phyloP scores from a whole-genome alignment of 2,888 invertebrate genomes.

The Ditylenchus weischeri region DNA sequence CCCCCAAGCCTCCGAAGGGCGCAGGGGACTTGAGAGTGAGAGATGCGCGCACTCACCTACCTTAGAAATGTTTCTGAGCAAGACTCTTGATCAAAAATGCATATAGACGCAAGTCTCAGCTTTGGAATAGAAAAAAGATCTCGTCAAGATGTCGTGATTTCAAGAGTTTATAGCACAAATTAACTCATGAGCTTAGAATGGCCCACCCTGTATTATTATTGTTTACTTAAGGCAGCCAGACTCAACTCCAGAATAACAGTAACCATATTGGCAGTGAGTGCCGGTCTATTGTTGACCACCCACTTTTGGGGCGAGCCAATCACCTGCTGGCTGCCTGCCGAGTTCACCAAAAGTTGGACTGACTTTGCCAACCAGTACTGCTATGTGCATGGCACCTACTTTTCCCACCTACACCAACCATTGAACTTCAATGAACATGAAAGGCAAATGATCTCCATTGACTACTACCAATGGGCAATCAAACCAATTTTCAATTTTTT shows the following conservation, averaged over 20 bases:
- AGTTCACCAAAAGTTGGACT: slow-evolving; percentile 52
- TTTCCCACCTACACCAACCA: slow-evolving; percentile 46
- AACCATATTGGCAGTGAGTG: slow-evolving; percentile 46
- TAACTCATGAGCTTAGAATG: too few species aligned
- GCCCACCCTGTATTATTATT: too few species aligned
- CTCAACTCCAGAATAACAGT: slow-evolving; percentile 53
- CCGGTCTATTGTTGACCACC: slow-evolving; percentile 49
- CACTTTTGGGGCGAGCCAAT: slow-evolving; percentile 42
- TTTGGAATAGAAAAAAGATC: too few species aligned
- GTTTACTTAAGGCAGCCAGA: slow-evolving; percentile 48
- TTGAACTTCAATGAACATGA: slow-evolving; percentile 45
- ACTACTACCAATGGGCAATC: slow-evolving; percentile 56
- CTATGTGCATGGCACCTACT: slow-evolving; percentile 58
- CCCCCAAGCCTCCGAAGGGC: too few species aligned
- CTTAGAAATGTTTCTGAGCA: too few species aligned
- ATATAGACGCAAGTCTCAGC: too few species aligned
- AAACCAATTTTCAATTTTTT: slow-evolving; percentile 5
- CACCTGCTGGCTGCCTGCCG: slow-evolving; percentile 55
- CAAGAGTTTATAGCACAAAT: too few species aligned
- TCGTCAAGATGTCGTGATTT: too few species aligned
- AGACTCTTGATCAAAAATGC: too few species aligned
- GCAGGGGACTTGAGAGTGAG: too few species aligned
- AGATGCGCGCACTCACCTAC: too few species aligned
- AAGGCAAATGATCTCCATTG: slow-evolving; percentile 44
- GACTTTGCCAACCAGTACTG: slow-evolving; percentile 57